Evolutionary conservation across 2,113 vertebrate species (phyloP).

Genomic region (Pelmatolapia mariae): DNA sequence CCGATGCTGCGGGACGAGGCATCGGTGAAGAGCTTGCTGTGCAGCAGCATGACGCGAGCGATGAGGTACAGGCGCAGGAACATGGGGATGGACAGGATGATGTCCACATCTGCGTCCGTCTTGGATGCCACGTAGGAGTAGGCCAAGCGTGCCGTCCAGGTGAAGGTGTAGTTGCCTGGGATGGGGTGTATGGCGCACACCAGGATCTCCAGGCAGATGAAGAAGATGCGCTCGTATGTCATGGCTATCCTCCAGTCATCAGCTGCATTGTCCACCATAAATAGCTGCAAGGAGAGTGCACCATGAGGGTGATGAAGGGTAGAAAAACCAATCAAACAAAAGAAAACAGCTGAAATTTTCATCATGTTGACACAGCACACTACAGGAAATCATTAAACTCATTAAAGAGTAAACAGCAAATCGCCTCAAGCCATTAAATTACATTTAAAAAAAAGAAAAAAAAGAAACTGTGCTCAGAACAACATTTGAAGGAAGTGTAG

Average conservation of each 20-base stretch:
- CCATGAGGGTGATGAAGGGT: not conserved
- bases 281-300: conserved; percentile 81
- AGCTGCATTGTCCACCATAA: conserved; percentile 99
- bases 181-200: conserved; percentile 98
- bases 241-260: conserved; percentile 99
- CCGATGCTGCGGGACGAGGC: conserved; percentile 98
- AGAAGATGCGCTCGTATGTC: conserved; percentile 99
- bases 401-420: conserved; percentile 28
- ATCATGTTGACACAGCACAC: conserved; percentile 23
- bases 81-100: conserved; percentile 99
- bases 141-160: conserved; percentile 96
- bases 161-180: conserved; percentile 98
- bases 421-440: conserved; percentile 1
- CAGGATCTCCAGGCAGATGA: conserved; percentile 98
- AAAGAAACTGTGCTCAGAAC: not conserved
- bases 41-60: conserved; percentile 98
- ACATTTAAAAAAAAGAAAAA: too few relatives aligned
- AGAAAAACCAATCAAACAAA: not conserved
- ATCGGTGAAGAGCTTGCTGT: conserved; percentile 99
- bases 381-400: conserved; percentile 44
- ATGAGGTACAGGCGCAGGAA: conserved; percentile 99
- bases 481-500: not conserved
- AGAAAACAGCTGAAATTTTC: conserved; percentile 2
- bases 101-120: conserved; percentile 97
- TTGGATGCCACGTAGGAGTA: conserved; percentile 92